Conservation (phyloP, 2,888 invertebrate genomes). For the Harmothoe impar region DNA sequence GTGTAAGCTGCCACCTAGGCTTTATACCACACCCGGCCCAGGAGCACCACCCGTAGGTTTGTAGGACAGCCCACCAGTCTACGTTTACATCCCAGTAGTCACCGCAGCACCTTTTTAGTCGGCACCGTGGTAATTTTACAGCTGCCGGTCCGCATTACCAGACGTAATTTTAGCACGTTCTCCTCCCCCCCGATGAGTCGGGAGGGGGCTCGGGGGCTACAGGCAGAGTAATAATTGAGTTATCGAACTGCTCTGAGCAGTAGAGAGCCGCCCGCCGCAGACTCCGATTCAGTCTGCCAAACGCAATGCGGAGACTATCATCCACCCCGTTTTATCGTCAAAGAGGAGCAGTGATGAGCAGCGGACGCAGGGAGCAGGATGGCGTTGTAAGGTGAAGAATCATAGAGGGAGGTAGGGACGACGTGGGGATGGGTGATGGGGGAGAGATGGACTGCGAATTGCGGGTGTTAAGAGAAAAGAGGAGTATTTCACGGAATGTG, state of each 20-base stretch:
- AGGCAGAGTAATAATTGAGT: neutral
- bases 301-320: neutral
- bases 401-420: no score
- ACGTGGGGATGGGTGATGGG: no score
- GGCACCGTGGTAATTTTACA: constrained; percentile 16
- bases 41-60: no score
- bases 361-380: no score
- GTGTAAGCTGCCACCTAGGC: no score
- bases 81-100: neutral
- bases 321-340: neutral
- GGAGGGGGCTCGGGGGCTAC: neutral
- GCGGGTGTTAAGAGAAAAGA: no score
- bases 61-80: no score
- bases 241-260: neutral
- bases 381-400: no score
- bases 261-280: neutral
- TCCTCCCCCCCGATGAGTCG: neutral
- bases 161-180: constrained; percentile 30
- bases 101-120: neutral
- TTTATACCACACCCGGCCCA: no score
- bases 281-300: neutral
- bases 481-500: no score
- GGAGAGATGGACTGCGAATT: no score
- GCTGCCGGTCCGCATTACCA: neutral
- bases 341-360: no score